A percentile compares a stretch with the other conserved stretches of the same genome.
Conservation (phyloP, 2,888 invertebrate species). For the Acholoe squamosa region DNA sequence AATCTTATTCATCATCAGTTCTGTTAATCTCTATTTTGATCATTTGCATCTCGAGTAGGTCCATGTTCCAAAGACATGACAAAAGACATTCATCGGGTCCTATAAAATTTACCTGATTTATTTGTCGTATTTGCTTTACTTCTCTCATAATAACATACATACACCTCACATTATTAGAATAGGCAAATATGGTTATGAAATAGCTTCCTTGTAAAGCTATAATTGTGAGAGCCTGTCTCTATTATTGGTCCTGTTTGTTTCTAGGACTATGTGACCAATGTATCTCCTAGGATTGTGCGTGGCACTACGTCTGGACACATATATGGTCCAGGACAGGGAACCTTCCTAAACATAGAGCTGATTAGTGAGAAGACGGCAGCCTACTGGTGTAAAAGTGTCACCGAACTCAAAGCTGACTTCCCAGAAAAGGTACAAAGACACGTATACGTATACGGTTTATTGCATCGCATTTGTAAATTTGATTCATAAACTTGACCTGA, state of each 20-base stretch:
- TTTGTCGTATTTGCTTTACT: too few species aligned
- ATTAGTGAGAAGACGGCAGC: constrained; percentile 97
- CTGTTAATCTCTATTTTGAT: too few species aligned
- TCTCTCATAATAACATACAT: background rate
- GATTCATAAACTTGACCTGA: too few species aligned
- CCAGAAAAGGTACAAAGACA: constrained; percentile 93
- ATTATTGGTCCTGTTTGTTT: constrained; percentile 59
- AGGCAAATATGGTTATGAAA: background rate
- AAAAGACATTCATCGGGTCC: too few species aligned
- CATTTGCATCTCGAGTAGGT: too few species aligned
- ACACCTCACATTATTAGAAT: background rate
- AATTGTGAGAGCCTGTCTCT: background rate
- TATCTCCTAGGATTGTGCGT: constrained; percentile 97
- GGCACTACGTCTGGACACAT: constrained; percentile 95
- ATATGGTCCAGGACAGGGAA: constrained; percentile 97
- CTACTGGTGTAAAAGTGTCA: constrained; percentile 95
- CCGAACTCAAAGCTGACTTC: constrained; percentile 95
- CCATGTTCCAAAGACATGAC: too few species aligned
- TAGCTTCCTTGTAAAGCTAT: background rate
- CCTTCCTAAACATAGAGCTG: constrained; percentile 98
- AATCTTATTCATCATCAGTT: too few species aligned
- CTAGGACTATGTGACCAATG: constrained; percentile 96
- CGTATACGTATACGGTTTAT: too few species aligned
- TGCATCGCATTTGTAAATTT: too few species aligned
- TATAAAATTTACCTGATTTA: too few species aligned